Evolutionary conservation across 1,140 invertebrate genomes (phyloP).

Genomic region (Drosophila lini): DNA sequence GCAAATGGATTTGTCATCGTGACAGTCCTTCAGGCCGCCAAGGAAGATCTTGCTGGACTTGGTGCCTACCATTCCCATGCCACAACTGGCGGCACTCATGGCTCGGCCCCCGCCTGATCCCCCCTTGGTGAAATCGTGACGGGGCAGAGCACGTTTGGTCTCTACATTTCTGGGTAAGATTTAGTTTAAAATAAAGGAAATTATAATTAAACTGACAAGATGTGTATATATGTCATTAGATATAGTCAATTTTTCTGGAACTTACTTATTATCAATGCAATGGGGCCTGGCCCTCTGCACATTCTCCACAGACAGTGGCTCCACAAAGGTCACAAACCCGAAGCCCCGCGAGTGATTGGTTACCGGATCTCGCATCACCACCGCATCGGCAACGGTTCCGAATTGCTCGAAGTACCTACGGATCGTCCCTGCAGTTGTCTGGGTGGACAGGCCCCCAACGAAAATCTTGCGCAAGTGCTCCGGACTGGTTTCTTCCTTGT

Average conservation of each 20-base stretch:
- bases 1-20: slow-evolving; percentile 93
- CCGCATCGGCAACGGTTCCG: slow-evolving; percentile 55
- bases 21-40: slow-evolving; percentile 94
- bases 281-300: slow-evolving; percentile 62
- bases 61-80: slow-evolving; percentile 88
- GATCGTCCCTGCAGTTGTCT: slow-evolving; percentile 47
- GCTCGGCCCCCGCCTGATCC: neutral
- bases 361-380: slow-evolving; percentile 67
- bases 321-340: slow-evolving; percentile 62
- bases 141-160: slow-evolving; percentile 97
- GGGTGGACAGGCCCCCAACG: slow-evolving; percentile 56
- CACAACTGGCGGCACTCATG: too few species aligned
- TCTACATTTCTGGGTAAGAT: slow-evolving; percentile 91
- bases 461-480: slow-evolving; percentile 77
- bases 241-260: neutral
- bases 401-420: slow-evolving; percentile 56
- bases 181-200: neutral
- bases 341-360: slow-evolving; percentile 68
- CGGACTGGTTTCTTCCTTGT: neutral
- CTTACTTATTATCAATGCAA: slow-evolving; percentile 83
- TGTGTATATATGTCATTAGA: slow-evolving; percentile 2
- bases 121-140: slow-evolving; percentile 94
- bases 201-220: neutral
- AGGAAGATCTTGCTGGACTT: slow-evolving; percentile 98
- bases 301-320: slow-evolving; percentile 52